Evolutionary conservation across 2,113 vertebrate genomes (phyloP).

Genomic region (Podocnemis expansa): DNA sequence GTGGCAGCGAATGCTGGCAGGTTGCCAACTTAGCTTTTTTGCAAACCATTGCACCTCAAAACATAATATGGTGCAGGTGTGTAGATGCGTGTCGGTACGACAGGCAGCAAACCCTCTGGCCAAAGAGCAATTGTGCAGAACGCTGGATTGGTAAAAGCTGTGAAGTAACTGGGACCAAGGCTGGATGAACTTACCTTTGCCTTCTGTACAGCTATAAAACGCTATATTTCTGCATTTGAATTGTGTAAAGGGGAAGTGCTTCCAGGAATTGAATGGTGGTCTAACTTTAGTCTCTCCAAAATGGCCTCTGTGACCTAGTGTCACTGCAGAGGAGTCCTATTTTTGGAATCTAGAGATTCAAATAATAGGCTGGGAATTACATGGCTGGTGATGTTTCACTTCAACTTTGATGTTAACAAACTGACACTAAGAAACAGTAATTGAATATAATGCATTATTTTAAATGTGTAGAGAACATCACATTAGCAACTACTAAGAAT

Average conservation of each 20-base stretch:
- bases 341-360: neutral
- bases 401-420: neutral
- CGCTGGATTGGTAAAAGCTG: neutral
- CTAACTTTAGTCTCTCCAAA: neutral
- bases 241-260: neutral
- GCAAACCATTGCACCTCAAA: neutral
- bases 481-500: conserved; percentile 13
- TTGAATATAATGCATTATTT: neutral
- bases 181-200: accelerated
- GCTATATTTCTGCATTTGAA: neutral
- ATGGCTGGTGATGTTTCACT: neutral
- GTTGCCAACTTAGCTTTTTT: neutral
- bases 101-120: neutral
- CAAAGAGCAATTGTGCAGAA: neutral
- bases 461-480: neutral
- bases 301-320: neutral
- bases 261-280: accelerated
- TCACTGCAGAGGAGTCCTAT: neutral
- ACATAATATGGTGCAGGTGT: neutral
- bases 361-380: neutral
- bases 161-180: accelerated
- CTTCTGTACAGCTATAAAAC: accelerated
- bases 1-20: neutral
- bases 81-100: neutral
- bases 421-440: neutral